These are phyloP conservation scores for Thermophis baileyi DNA, from an alignment of 2,113 vertebrate genomes.

Conservation along the genomic window DNA sequence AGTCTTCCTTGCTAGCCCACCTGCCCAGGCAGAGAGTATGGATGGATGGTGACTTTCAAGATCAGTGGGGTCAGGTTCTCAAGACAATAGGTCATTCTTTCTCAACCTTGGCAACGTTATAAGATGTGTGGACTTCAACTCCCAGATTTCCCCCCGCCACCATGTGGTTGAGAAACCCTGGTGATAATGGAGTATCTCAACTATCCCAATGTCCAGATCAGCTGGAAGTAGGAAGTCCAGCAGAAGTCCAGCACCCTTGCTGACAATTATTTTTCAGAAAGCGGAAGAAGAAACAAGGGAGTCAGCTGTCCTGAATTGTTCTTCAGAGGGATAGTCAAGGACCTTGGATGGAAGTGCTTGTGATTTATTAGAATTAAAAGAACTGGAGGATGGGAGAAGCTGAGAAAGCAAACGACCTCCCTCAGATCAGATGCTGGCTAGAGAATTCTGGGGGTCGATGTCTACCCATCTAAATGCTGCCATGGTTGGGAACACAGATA, in stretches of 20 bases:
- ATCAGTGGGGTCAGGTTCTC: too few species aligned
- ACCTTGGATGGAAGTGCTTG: neutral
- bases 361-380: neutral
- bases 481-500: neutral
- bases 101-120: too few species aligned
- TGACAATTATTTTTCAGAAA: neutral
- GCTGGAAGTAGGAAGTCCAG: neutral
- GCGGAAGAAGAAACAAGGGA: neutral
- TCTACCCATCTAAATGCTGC: neutral
- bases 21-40: too few species aligned
- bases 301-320: neutral
- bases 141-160: too few species aligned
- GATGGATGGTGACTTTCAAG: too few species aligned
- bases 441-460: neutral
- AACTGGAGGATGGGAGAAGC: neutral
- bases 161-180: neutral
- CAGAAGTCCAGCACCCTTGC: neutral
- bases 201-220: neutral
- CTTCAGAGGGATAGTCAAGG: neutral
- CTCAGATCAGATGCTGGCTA: neutral
- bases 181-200: neutral
- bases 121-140: too few species aligned
- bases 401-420: neutral
- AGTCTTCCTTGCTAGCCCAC: too few species aligned
- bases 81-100: too few species aligned